These are phyloP conservation scores for Helicolenus hilgendorfi DNA, from an alignment of 2,797 vertebrate genomes.

Conservation along the genomic window DNA sequence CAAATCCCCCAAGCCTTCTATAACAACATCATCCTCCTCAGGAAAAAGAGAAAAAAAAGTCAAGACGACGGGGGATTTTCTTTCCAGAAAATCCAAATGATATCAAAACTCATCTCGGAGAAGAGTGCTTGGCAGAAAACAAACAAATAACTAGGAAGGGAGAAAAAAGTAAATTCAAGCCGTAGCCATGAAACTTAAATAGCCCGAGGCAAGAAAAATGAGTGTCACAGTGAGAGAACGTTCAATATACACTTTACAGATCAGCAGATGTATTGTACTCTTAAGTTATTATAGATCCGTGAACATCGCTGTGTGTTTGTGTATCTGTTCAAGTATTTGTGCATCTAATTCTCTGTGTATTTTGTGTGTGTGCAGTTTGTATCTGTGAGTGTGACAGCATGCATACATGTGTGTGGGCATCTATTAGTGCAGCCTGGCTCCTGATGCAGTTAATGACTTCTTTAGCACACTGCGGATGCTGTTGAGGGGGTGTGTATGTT, in stretches of 20 bases:
- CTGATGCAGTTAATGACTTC: constrained; percentile 2
- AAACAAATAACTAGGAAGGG: background rate
- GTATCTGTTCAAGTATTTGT: background rate
- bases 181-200: background rate
- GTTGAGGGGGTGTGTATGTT: background rate
- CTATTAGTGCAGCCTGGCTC: background rate
- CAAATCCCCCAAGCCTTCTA: background rate
- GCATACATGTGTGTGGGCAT: background rate
- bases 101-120: background rate
- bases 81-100: background rate
- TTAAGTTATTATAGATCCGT: background rate
- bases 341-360: background rate
- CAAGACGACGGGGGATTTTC: background rate
- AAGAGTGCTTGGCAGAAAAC: background rate
- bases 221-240: background rate
- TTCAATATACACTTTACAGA: background rate
- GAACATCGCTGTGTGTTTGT: background rate
- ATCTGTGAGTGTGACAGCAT: background rate
- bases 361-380: background rate
- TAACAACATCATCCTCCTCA: background rate
- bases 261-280: constrained; percentile 1
- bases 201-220: background rate
- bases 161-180: background rate
- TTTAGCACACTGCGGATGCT: constrained; percentile 8
- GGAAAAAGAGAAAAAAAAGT: background rate